phyloP scores from a whole-genome alignment of 2,888 invertebrate genomes.

The Anthophora plumipes region DNA sequence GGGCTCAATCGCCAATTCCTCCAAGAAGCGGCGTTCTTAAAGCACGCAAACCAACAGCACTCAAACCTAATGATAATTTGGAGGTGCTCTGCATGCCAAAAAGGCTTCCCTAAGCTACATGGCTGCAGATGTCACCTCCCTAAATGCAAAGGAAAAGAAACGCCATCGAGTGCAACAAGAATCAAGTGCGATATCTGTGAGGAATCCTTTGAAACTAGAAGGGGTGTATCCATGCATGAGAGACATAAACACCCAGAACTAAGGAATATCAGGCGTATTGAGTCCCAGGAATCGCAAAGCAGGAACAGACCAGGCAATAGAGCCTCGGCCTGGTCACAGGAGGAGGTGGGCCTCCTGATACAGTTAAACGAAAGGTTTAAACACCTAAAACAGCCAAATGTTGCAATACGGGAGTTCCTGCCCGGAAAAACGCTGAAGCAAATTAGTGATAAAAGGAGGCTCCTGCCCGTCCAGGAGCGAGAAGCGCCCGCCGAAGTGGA shows the following conservation, averaged over 20 bases:
- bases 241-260: background rate
- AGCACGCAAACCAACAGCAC: background rate
- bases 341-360: background rate
- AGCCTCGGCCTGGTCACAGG: background rate
- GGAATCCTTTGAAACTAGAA: background rate
- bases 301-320: background rate
- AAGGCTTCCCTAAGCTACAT: background rate
- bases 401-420: background rate
- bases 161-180: fast-evolving
- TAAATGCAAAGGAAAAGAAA: background rate
- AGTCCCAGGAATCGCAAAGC: too few species aligned
- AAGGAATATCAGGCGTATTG: background rate
- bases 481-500: background rate
- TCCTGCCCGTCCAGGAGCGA: background rate
- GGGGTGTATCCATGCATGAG: background rate
- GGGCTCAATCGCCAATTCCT: background rate
- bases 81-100: background rate
- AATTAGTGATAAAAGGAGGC: slow-evolving; percentile 13
- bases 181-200: background rate
- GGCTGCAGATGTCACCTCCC: background rate
- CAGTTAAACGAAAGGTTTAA: background rate
- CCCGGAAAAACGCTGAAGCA: background rate
- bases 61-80: background rate
- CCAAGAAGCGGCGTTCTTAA: background rate
- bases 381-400: background rate